Conservation (phyloP, 2,888 invertebrate species). For the Coenonympha arcania region DNA sequence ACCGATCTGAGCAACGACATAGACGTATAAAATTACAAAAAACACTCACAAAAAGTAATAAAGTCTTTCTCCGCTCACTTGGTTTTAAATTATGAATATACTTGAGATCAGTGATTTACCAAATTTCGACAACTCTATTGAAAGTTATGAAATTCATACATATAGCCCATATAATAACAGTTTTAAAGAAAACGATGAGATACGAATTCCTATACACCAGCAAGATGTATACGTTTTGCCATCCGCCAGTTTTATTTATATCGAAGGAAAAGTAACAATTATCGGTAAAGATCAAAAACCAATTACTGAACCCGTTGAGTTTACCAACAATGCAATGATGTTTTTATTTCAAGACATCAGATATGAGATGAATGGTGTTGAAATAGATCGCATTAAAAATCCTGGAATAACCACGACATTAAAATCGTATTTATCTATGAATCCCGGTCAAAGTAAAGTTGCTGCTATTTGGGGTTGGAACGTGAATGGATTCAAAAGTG, state of each 20-base stretch:
- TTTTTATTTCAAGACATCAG: not conserved
- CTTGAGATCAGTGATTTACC: not conserved
- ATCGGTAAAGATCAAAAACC: not conserved
- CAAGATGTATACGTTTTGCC: not conserved
- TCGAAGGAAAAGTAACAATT: not conserved
- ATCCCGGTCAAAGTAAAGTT: not conserved
- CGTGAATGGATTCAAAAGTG: not conserved
- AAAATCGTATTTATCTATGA: not conserved
- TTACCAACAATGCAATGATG: not conserved
- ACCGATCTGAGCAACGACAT: not conserved
- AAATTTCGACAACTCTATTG: no score
- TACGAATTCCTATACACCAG: constrained; percentile 24
- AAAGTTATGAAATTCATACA: not conserved
- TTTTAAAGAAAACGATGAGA: constrained; percentile 15
- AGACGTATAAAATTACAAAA: not conserved
- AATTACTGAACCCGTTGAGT: not conserved
- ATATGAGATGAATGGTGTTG: not conserved
- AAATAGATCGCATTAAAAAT: not conserved
- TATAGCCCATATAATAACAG: not conserved
- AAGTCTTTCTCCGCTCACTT: no score
- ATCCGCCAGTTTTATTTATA: not conserved
- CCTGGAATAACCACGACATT: not conserved
- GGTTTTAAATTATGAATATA: not conserved
- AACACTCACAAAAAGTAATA: not conserved
- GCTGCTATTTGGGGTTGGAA: not conserved